Base-by-base conservation (phyloP, 2,888 invertebrate genomes). In the Drosophila seclusa region DNA sequence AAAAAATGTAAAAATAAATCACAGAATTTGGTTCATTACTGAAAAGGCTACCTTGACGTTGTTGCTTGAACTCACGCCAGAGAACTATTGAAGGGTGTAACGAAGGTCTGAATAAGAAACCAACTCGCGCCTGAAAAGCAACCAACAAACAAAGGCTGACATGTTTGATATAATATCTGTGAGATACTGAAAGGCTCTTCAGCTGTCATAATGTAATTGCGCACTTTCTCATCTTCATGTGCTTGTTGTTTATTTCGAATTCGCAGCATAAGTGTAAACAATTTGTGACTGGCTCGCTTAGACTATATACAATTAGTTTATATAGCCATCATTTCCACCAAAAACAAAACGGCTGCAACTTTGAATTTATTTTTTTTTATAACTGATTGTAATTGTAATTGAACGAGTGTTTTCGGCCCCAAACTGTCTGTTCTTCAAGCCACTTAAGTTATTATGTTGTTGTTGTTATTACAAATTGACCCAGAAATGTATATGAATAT, bases 21-120 rank as follows among this genome's bases (percentile, higher is more conserved):
- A 67, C 78, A 67, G 78, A 86, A 87, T 81, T 89, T 87, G 83
- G 84, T 89, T 87, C 86, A 87, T 87, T 84, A 89, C 89, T 87
- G 70, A 83, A 73, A 73, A 75, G 65, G 73, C 81, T 80, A 89
- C 86, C 86, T 87, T 87, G 89, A 87, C 87, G 89, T 89, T 87
- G 89, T 77, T 74, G 77, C 87, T 87, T 89, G 85, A 87, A 89
- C 89, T 87, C 82, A 52, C 63, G 83, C 77, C 84, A 87, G 84
- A 76, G 76, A 88, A 82, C 80, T 88, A 82, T 75, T 86, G 82
- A 88, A 88, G 82, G 87, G 83, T 86, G 73, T 70, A 71, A 67
- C 73, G 85, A 87, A 84, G 85, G 87, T 73, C 85, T 76, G 31
- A 18, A 10, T 31, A 27, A 27, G 27, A 50, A 65, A 48, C 24